Conservation (phyloP, 2,113 vertebrate genomes). For the Hippocampus mohnikei region DNA sequence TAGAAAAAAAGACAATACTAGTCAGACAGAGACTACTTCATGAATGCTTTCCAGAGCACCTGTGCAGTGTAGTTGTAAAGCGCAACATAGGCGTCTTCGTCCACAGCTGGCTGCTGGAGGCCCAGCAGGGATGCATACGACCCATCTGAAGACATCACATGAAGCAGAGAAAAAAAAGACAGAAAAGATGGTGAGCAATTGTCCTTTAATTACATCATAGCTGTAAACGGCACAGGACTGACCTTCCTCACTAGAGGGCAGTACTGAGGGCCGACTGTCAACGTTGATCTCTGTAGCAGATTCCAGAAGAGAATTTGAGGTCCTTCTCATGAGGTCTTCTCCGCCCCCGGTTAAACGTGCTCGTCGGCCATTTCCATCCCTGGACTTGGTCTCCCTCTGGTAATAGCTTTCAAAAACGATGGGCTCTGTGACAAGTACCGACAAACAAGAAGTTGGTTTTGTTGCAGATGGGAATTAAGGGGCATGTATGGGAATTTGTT, state of each 20-base stretch:
- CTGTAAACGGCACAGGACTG: background rate
- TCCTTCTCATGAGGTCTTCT: slow-evolving; percentile 17
- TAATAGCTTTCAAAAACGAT: slow-evolving; percentile 82
- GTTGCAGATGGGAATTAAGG: background rate
- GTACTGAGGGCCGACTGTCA: slow-evolving; percentile 13
- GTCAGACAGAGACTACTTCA: no score
- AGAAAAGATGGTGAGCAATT: background rate
- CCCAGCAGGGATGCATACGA: slow-evolving; percentile 32
- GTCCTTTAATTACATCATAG: background rate
- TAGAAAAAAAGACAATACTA: no score
- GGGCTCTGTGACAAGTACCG: slow-evolving; percentile 66
- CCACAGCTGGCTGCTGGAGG: slow-evolving; percentile 17
- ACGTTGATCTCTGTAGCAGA: slow-evolving; percentile 3
- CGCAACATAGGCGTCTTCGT: slow-evolving; percentile 47
- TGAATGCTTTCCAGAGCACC: slow-evolving; percentile 22
- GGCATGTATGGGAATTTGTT: background rate
- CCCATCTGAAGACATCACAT: slow-evolving; percentile 28
- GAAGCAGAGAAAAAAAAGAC: background rate
- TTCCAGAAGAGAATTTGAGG: slow-evolving; percentile 28
- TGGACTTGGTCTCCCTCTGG: slow-evolving; percentile 5
- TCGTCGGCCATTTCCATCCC: slow-evolving; percentile 48
- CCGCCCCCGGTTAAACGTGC: slow-evolving; percentile 37
- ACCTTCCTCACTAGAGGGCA: slow-evolving; percentile 40
- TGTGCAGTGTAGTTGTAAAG: slow-evolving; percentile 54
- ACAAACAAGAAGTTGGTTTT: background rate